Evolutionary conservation across 2,113 vertebrate species (phyloP).

Genomic region (Oncorhynchus kisutch): DNA sequence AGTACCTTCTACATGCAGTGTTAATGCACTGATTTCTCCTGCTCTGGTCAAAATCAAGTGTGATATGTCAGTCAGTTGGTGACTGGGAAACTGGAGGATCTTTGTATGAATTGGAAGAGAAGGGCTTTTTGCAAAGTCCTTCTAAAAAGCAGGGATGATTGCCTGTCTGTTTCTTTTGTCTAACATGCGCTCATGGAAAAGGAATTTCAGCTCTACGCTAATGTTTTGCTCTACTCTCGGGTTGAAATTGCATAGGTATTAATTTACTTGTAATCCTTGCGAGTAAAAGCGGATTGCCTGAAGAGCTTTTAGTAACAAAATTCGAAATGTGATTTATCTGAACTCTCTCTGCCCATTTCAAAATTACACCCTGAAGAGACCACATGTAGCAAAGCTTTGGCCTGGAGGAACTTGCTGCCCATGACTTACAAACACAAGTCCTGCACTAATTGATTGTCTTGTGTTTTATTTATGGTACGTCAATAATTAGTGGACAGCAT

Average conservation of each 20-base stretch:
- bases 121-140: constrained; percentile 61
- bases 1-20: constrained; percentile 72
- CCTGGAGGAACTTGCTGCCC: constrained; percentile 66
- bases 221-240: constrained; percentile 45
- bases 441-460: constrained; percentile 79
- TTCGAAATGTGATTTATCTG: constrained; percentile 69
- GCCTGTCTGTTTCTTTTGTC: constrained; percentile 64
- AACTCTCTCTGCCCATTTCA: constrained; percentile 54
- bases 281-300: constrained; percentile 52
- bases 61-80: constrained; percentile 57
- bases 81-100: constrained; percentile 65
- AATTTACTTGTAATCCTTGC: constrained; percentile 65
- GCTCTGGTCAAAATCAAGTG: constrained; percentile 73
- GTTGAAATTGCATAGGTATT: constrained; percentile 59
- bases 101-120: constrained; percentile 55
- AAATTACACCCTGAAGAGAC: constrained; percentile 65
- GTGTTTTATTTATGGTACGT: constrained; percentile 78
- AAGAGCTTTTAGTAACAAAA: constrained; percentile 58
- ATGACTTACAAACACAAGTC: constrained; percentile 74
- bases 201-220: constrained; percentile 55
- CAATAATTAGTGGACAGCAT: constrained; percentile 79
- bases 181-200: constrained; percentile 56
- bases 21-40: constrained; percentile 73
- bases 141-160: constrained; percentile 65
- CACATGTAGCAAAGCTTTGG: constrained; percentile 53